These are phyloP conservation scores for Myxocyprinus asiaticus DNA, from an alignment of 2,113 vertebrate species.

Conservation along the genomic window DNA sequence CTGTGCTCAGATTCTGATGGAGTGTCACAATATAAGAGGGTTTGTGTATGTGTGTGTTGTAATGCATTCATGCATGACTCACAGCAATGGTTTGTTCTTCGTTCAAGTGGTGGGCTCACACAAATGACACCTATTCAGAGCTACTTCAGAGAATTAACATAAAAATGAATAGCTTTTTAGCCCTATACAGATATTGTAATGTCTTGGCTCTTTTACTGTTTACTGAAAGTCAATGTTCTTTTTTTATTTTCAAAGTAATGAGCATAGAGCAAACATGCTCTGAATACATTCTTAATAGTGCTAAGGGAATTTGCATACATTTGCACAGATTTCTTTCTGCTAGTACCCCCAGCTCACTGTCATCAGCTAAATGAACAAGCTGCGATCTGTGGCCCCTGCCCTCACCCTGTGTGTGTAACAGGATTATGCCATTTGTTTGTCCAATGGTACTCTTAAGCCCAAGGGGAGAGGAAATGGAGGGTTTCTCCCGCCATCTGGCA, in stretches of 20 bases:
- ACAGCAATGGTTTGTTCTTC: constrained; percentile 1
- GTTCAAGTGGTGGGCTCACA: constrained; percentile 24
- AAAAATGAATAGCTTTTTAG: constrained; percentile 7
- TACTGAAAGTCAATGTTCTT: too few species aligned
- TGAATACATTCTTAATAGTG: not conserved
- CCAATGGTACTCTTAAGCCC: constrained; percentile 11
- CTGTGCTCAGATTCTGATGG: constrained; percentile 33
- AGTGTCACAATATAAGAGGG: not conserved
- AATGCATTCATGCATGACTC: constrained; percentile 21
- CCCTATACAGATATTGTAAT: not conserved
- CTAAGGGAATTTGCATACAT: constrained; percentile 24
- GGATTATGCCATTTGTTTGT: constrained; percentile 33
- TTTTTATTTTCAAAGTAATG: too few species aligned
- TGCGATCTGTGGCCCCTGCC: constrained; percentile 1
- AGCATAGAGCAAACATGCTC: not conserved
- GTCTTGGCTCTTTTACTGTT: not conserved
- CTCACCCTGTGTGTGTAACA: not conserved
- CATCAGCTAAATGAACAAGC: constrained; percentile 32
- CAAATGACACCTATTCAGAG: constrained; percentile 27
- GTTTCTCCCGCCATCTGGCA: constrained; percentile 19
- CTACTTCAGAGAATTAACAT: not conserved
- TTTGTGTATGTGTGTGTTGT: constrained; percentile 28
- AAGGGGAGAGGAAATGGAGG: not conserved
- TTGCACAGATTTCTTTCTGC: constrained; percentile 8
- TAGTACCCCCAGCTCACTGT: not conserved